Conservation (phyloP, 2,888 invertebrate genomes). For the Sisyra nigra region DNA sequence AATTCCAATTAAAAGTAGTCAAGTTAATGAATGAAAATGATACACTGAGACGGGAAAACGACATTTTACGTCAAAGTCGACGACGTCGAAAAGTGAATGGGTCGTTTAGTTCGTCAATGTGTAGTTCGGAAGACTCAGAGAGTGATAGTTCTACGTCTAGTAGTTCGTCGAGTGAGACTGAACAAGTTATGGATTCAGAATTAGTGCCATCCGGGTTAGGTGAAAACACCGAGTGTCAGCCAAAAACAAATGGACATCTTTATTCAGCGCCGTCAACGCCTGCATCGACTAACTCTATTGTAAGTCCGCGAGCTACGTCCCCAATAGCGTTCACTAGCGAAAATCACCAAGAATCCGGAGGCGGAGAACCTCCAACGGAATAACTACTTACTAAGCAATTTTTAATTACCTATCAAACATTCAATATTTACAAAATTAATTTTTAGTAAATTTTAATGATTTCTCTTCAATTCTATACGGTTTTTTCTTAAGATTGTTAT, state of each 20-base stretch:
- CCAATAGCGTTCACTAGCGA: too few relatives aligned
- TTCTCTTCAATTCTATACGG: too few relatives aligned
- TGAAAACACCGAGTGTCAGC: conserved; percentile 16
- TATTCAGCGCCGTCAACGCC: conserved; percentile 15
- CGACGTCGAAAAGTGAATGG: conserved; percentile 4
- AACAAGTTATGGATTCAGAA: conserved; percentile 4
- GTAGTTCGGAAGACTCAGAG: conserved; percentile 40
- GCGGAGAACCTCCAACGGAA: too few relatives aligned
- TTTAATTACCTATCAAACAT: too few relatives aligned
- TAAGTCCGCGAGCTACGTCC: too few relatives aligned
- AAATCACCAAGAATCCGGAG: too few relatives aligned
- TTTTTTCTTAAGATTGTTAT: too few relatives aligned
- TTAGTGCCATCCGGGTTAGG: not conserved
- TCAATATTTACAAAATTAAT: too few relatives aligned
- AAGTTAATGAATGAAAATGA: conserved; percentile 45
- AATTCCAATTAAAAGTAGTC: conserved; percentile 42
- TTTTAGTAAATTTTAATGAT: too few relatives aligned
- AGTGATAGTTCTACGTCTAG: conserved; percentile 39
- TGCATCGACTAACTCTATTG: not conserved
- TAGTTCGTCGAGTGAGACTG: conserved; percentile 13
- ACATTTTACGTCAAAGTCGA: conserved; percentile 31
- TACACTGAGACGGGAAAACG: conserved; percentile 43
- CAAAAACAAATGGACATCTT: conserved; percentile 22
- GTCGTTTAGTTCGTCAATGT: conserved; percentile 23
- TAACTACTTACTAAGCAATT: too few relatives aligned